Base-by-base conservation (phyloP, 2,113 vertebrate species). In the Gopherus evgoodei region DNA sequence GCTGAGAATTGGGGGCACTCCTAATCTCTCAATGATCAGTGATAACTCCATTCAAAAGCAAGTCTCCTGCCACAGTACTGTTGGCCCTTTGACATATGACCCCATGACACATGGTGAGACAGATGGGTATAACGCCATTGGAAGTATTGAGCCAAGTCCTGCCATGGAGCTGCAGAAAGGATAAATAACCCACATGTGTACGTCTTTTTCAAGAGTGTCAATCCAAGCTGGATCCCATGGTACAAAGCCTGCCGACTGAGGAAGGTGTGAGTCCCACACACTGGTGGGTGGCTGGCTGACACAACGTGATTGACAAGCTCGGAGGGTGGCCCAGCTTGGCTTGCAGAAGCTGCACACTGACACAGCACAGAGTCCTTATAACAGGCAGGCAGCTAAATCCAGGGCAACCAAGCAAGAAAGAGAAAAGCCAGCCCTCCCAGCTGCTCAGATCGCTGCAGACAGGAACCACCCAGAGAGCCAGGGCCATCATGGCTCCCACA, bases 71-170 rank as follows among this genome's bases (percentile, higher is more conserved):
- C 12, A 5, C 0, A 11, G 62, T 5, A n/a, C 9, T 17, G 4
- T 13, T 31, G 57, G 29, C 27, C 57, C 57, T 62, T 62, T 31
- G 57, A 31, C 12, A 27, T 16, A 0, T 2, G 0, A 2, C n/a
- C 13, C 24, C 24, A 1, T 4, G 42, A 29, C 38, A 22, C 72
- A 24, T 6, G 38, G n/a, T 5, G 72, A 42, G 38, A 12, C 9
- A 75, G 38, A 44, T 42, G 21, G 38, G 21, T 78, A 25, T 13
- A 3, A 3, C 4, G 24, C 22, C 42, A 8, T 12, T 42, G 75
- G 24, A 29, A 47, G 14, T 8, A 25, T 22, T 42, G 72, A 27
- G 72, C 72, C 21, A 24, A 27, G 38, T 6, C 72, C 38, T 13
- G 42, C 12, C 38, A 13, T 8, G 19, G 38, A 76, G 72, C 13